phyloP scores from a whole-genome alignment of 2,113 vertebrate species.

The Dendropsophus ebraccatus region DNA sequence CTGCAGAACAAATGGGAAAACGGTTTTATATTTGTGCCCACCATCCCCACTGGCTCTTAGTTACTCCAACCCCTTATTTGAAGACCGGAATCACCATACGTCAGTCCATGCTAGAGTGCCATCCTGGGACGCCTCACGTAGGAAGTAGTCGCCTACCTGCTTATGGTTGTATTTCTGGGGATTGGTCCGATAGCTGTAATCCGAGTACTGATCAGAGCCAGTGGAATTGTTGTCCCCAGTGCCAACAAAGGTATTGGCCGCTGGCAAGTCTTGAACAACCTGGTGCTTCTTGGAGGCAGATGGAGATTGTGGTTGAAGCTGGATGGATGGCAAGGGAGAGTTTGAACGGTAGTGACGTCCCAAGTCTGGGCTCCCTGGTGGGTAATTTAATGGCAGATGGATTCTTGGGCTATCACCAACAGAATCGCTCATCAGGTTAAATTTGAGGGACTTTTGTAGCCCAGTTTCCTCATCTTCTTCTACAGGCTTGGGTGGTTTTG shows the following conservation, averaged over 20 bases:
- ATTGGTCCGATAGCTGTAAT: constrained; percentile 99
- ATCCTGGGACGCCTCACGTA: constrained; percentile 78
- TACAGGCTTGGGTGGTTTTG: constrained; percentile 85
- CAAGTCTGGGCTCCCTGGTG: constrained; percentile 91
- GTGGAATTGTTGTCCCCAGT: constrained; percentile 97
- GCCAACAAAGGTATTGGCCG: constrained; percentile 97
- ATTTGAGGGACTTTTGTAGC: constrained; percentile 92
- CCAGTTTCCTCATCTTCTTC: constrained; percentile 92
- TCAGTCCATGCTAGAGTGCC: constrained; percentile 85
- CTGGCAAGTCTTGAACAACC: constrained; percentile 96
- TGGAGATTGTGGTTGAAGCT: constrained; percentile 95
- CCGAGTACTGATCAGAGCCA: constrained; percentile 98
- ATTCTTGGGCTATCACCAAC: constrained; percentile 93
- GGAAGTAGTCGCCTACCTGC: constrained; percentile 96
- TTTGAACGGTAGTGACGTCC: constrained; percentile 98
- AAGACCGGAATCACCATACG: constrained; percentile 77
- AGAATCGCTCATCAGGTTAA: constrained; percentile 91
- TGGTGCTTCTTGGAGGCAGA: constrained; percentile 99
- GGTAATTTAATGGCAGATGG: constrained; percentile 95
- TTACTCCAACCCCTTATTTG: not conserved
- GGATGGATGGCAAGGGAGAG: constrained; percentile 94
- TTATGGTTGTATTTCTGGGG: constrained; percentile 98
- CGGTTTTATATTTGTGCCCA: constrained; percentile 5
- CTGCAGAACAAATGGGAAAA: not conserved
- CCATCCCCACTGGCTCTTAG: constrained; percentile 26